phyloP scores from a whole-genome alignment of 1,140 invertebrate genomes.

The Drosophila malerkotliana region DNA sequence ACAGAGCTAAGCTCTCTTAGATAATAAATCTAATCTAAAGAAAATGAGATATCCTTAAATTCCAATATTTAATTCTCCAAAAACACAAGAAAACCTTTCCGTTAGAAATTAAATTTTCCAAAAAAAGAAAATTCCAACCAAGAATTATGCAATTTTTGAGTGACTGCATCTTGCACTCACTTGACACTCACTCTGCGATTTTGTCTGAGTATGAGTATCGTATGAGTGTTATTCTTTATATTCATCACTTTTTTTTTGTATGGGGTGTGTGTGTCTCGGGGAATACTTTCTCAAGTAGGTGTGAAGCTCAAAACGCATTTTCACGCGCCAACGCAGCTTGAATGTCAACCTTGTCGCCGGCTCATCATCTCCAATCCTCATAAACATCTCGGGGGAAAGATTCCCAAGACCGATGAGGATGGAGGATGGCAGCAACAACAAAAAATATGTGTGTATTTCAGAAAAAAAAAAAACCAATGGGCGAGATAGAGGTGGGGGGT shows the following conservation, averaged over 20 bases:
- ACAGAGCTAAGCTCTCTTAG: too few species aligned
- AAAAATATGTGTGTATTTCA: too few species aligned
- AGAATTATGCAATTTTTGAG: neutral
- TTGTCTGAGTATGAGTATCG: neutral
- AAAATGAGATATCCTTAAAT: too few species aligned
- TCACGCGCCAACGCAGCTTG: conserved; percentile 77
- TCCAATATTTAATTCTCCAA: too few species aligned
- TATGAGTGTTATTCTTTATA: conserved; percentile 3
- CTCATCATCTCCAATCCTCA: conserved; percentile 17
- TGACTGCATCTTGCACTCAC: conserved; percentile 37
- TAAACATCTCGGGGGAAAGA: neutral
- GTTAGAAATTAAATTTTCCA: neutral
- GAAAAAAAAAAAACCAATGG: too few species aligned
- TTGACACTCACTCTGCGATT: conserved; percentile 35
- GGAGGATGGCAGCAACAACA: conserved; percentile 1
- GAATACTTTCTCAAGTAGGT: conserved; percentile 64
- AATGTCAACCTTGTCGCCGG: conserved; percentile 58
- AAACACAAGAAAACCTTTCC: too few species aligned
- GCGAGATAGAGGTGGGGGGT: neutral
- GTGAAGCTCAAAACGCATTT: conserved; percentile 81
- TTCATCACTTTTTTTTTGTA: neutral
- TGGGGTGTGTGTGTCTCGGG: conserved; percentile 11
- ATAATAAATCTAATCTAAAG: too few species aligned
- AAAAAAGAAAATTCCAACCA: too few species aligned
- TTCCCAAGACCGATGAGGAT: neutral